Percentiles rank a stretch among this genome's conserved stretches.
Conservation (phyloP, 2,888 invertebrate genomes). For the Laothoe populi region DNA sequence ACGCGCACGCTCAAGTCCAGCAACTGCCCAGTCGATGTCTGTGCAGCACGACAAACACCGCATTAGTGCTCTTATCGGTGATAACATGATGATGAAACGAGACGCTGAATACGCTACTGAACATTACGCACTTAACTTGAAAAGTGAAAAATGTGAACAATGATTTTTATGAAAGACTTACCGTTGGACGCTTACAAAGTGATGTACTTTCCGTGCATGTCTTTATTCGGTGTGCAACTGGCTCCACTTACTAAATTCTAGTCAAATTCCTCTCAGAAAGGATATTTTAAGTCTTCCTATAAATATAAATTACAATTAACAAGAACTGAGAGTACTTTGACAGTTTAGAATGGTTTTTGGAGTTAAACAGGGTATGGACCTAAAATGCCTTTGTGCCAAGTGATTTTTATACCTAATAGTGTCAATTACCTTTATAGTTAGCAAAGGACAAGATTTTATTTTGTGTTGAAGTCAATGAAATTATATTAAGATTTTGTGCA, state of each 20-base stretch:
- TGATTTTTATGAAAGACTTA: slow-evolving; percentile 56
- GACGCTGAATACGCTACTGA: slow-evolving; percentile 74
- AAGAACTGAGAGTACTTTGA: slow-evolving; percentile 78
- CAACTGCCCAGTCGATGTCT: slow-evolving; percentile 48
- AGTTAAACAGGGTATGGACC: slow-evolving; percentile 83
- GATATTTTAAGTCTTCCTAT: slow-evolving; percentile 70
- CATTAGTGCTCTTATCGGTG: slow-evolving; percentile 81
- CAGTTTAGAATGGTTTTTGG: slow-evolving; percentile 68
- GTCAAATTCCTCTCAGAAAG: slow-evolving; percentile 79
- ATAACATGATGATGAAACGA: slow-evolving; percentile 77
- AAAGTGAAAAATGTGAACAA: slow-evolving; percentile 84
- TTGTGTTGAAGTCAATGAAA: slow-evolving; percentile 72
- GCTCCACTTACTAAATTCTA: slow-evolving; percentile 76
- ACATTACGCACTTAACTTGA: slow-evolving; percentile 78
- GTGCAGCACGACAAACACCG: slow-evolving; percentile 76
- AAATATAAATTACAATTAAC: slow-evolving; percentile 42
- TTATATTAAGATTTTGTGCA: slow-evolving; percentile 78
- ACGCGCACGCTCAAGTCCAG: slow-evolving; percentile 67
- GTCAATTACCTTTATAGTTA: slow-evolving; percentile 81
- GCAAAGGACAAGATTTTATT: slow-evolving; percentile 73
- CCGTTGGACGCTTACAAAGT: slow-evolving; percentile 59
- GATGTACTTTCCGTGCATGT: slow-evolving; percentile 47
- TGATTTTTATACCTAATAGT: slow-evolving; percentile 81
- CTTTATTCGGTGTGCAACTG: slow-evolving; percentile 51
- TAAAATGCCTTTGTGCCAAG: slow-evolving; percentile 83